Evolutionary conservation across 2,113 vertebrate genomes (phyloP), one percentile per base, ranked within the genome.

Genomic region (Ibidorhyncha struthersii): DNA sequence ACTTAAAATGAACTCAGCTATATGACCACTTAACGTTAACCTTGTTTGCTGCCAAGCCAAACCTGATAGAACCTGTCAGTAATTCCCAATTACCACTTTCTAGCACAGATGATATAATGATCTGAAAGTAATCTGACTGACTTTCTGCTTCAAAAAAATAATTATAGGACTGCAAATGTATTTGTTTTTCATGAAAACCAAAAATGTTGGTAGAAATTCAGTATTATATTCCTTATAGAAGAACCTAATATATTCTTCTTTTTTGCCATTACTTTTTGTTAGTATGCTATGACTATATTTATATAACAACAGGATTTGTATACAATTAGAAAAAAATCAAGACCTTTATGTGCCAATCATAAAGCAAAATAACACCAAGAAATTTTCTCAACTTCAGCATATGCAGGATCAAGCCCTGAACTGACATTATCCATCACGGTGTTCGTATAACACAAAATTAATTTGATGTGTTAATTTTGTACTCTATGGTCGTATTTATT

Each of bases 401-500:
- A 73, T 55, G 45, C 59, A 92, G 65, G 53, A 89, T 84, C 84
- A 83, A 95, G 55, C 15, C 58, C 58, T 74, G 66, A 85, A 91
- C 1, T 86, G 71, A 89, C 53, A 83, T 52, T 79, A 63, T 71
- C 45, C 45, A 53, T 89, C 78, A 62, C 14, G 62, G 7, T 52
- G 14, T 77, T 13, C 69, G 14, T 45, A 72, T 22, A 95, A 86
- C 49, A 82, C 53, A 93, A 93, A 73, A 91, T 80, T 87, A 91
- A 94, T 91, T 63, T 88, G 73, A 53, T 92, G 56, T 58, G 82
- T 90, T 79, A 93, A 91, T 87, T 94, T 89, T 93, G 20, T 49
- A 49, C 45, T 90, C 56, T 72, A 19, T 36, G 25, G 52, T 76
- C n/a, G 47, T 69, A 89, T 88, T 96, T 93, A 80, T 86, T 93